Conservation (phyloP, 2,113 vertebrate genomes). For the Petrocephalus microphthalmus region DNA sequence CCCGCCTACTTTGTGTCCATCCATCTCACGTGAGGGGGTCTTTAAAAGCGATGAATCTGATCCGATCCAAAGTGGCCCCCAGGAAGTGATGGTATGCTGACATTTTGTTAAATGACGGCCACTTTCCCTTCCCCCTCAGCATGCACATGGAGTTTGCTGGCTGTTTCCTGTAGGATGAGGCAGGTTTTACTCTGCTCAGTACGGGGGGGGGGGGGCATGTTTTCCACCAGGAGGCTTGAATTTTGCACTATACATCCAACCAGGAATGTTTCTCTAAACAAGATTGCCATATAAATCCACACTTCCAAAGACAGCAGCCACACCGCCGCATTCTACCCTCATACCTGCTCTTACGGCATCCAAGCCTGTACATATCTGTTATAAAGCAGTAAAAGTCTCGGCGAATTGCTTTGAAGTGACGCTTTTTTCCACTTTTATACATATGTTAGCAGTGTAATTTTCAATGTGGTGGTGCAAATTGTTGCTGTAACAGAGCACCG, state of each 20-base stretch:
- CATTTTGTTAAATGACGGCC: not conserved
- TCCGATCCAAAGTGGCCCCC: not conserved
- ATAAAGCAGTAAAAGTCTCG: not conserved
- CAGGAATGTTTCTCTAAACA: not conserved
- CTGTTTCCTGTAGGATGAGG: not conserved
- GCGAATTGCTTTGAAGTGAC: not conserved
- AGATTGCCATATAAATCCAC: not conserved
- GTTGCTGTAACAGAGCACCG: not conserved
- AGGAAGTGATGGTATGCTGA: not conserved
- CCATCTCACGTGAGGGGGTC: not conserved
- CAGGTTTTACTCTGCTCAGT: not conserved
- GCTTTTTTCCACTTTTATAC: not conserved
- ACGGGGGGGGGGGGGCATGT: not conserved
- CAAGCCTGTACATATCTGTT: not conserved
- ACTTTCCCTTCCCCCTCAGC: not conserved
- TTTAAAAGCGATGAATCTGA: not conserved
- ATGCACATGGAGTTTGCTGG: not conserved
- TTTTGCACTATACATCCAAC: not conserved
- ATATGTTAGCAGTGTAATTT: not conserved
- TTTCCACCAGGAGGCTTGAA: not conserved
- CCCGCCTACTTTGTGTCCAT: not conserved
- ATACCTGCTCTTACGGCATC: not conserved
- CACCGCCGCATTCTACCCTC: not conserved
- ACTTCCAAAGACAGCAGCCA: not conserved
- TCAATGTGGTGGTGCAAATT: not conserved